phyloP scores from a whole-genome alignment of 2,113 vertebrate species.

The Promerops cafer region DNA sequence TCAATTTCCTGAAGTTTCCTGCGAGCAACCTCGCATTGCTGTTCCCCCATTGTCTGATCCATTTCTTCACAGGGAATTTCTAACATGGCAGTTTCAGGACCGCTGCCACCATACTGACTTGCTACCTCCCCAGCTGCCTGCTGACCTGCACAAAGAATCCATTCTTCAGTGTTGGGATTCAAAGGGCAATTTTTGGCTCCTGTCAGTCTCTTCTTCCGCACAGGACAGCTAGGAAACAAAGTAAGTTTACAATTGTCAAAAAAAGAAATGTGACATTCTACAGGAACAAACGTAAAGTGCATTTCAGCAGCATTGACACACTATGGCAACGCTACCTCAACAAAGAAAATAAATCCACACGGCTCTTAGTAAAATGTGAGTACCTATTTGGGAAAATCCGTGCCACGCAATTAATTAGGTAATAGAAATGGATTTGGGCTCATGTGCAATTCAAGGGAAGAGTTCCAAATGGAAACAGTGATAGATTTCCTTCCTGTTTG shows the following conservation, averaged over 20 bases:
- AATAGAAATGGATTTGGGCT: not conserved
- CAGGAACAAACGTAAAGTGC: not conserved
- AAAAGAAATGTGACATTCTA: not conserved
- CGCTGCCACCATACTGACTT: constrained; percentile 48
- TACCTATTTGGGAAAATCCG: not conserved
- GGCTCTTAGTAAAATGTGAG: not conserved
- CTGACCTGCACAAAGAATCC: constrained; percentile 70
- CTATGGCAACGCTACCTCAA: not conserved
- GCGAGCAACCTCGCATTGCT: constrained; percentile 72
- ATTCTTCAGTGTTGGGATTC: constrained; percentile 50
- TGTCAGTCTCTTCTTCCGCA: constrained; percentile 71
- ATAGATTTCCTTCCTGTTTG: not conserved
- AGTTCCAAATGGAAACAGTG: not conserved
- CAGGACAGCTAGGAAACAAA: constrained; percentile 65
- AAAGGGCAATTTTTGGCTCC: constrained; percentile 57
- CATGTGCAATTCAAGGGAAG: not conserved
- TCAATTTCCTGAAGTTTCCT: constrained; percentile 77
- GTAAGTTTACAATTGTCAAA: not conserved
- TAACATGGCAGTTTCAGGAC: constrained; percentile 54
- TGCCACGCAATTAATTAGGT: not conserved
- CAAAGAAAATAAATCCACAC: not conserved
- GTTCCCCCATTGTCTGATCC: constrained; percentile 74
- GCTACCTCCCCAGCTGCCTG: constrained; percentile 61
- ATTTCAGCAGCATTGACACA: not conserved
- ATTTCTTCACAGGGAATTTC: constrained; percentile 75